phyloP scores from a whole-genome alignment of 2,888 invertebrate genomes.

The Perizoma affinitatum region DNA sequence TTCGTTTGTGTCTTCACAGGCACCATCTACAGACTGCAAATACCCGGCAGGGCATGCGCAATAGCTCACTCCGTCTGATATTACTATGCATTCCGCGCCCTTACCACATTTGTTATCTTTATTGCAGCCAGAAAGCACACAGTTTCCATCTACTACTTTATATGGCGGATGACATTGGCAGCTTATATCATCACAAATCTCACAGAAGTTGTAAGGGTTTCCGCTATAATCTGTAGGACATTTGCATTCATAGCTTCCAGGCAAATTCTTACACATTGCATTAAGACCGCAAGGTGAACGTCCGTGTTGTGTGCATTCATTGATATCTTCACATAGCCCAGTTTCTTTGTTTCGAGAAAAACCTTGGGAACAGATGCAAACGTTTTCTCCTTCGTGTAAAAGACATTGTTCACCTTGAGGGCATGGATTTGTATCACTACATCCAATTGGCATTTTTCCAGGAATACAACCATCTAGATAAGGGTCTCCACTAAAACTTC shows the following conservation, averaged over 20 bases:
- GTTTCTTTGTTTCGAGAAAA: conserved; percentile 90
- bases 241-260: conserved; percentile 96
- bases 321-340: conserved; percentile 92
- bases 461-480: conserved; percentile 90
- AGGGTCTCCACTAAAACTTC: conserved; percentile 91
- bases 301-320: conserved; percentile 92
- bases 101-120: conserved; percentile 91
- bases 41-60: conserved; percentile 96
- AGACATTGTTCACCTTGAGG: conserved; percentile 94
- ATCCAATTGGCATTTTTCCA: conserved; percentile 86
- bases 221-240: conserved; percentile 95
- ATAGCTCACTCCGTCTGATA: conserved; percentile 95
- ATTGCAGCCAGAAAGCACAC: conserved; percentile 93
- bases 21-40: conserved; percentile 89
- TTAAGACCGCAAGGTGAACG: conserved; percentile 94
- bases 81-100: conserved; percentile 95
- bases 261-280: conserved; percentile 95
- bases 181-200: conserved; percentile 91
- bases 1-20: conserved; percentile 94
- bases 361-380: conserved; percentile 95
- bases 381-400: conserved; percentile 90
- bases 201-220: conserved; percentile 94
- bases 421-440: conserved; percentile 90
- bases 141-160: conserved; percentile 92
- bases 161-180: conserved; percentile 95